Evolutionary conservation across 2,888 invertebrate genomes (phyloP), one percentile per base, ranked within the genome.

Genomic region (Tachina lurida): DNA sequence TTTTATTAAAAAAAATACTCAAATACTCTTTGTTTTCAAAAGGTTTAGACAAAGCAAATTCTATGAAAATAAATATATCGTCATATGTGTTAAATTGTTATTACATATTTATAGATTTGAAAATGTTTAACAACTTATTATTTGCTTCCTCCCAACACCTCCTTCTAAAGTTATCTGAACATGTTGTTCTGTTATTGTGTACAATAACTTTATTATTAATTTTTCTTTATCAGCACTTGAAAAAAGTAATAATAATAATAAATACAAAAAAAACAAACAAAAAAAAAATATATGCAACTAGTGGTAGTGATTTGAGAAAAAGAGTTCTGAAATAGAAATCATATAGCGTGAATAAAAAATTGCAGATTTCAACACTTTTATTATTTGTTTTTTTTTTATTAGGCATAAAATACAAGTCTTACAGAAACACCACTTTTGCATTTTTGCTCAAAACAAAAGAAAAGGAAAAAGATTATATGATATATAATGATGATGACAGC

Each of bases 261-360:
- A 31, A 31, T 31, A 31, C 31, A 31, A 7, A 10, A 45, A 63
- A n/a, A 8, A 47, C n/a, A 22, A 63, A 45, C 5, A 41, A 67
- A 12, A 71, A 22, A 47, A 47, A 49, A 73, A n/a, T 31, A 73
- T 67, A 12, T 39, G 76, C 65, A 65, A 76, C 31, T 63, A 31
- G 31, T 39, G 15, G 58, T 45, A 70, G 58, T 15, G 22, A 19
- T 41, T n/a, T 2, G 31, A 65, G 56, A 56, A 65, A 54, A 54
- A 31, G 52, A 74, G 45, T 75, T 84, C 84, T 84, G 73, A 79
- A 84, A 84, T 84, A 22, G n/a, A 70, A 84, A 84, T 79, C 84
- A 84, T 84, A 19, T 49, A 84, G 78, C 84, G 79, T 79, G 63
- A 79, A 68, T 41, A 17, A 76, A 67, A 76, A 67, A 76, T 10